Evolutionary conservation across 2,888 invertebrate genomes (phyloP).

Genomic region (Anthrax anthrax): DNA sequence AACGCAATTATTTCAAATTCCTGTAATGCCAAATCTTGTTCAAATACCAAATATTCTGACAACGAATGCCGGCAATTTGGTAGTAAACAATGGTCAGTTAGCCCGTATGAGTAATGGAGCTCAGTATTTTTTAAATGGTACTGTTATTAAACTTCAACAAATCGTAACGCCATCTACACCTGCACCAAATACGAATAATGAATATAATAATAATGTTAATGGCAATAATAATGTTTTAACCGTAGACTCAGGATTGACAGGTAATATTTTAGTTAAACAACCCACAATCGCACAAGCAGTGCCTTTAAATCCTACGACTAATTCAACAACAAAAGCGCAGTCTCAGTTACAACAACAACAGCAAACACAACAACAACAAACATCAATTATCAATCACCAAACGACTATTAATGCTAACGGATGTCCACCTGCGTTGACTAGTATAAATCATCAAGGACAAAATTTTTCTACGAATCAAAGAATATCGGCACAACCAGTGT

Average conservation of each 20-base stretch:
- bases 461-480: constrained; percentile 7
- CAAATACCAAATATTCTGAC: constrained; percentile 48
- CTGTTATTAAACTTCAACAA: constrained; percentile 30
- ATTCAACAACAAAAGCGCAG: constrained; percentile 22
- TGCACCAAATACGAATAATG: constrained; percentile 16
- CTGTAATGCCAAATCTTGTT: constrained; percentile 46
- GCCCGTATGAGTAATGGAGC: constrained; percentile 11
- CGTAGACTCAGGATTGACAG: constrained; percentile 7
- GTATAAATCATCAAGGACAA: constrained; percentile 1
- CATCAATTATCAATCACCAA: constrained; percentile 3
- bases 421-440: background rate
- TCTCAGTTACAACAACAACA: constrained; percentile 11
- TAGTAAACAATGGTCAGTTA: constrained; percentile 13
- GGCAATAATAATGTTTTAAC: constrained; percentile 7
- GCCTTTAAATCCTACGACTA: constrained; percentile 10
- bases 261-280: constrained; percentile 11
- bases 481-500: constrained; percentile 24
- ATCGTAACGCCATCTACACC: constrained; percentile 10
- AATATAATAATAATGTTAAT: constrained; percentile 10
- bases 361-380: constrained; percentile 11
- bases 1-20: constrained; percentile 37
- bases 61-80: constrained; percentile 40
- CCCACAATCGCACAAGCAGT: constrained; percentile 9
- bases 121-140: constrained; percentile 33
- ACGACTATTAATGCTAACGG: background rate